Percentiles rank a stretch among this genome's conserved stretches.
Evolutionary conservation across 2,113 vertebrate genomes (phyloP).

Genomic region (Actinemys pallida): DNA sequence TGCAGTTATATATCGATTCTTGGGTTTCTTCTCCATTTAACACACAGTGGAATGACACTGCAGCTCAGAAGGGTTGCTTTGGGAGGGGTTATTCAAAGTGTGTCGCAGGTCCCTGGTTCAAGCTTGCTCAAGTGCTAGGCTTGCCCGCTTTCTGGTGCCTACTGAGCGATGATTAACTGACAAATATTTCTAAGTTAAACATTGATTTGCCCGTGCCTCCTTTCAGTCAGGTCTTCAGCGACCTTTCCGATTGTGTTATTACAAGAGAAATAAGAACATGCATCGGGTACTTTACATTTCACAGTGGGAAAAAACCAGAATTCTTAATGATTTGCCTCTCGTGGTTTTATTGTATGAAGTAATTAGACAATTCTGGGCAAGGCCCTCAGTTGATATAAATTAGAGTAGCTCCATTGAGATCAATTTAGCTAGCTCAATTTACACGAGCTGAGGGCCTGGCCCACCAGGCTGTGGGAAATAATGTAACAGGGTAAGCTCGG

Average conservation of each 20-base stretch:
- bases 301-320: slow-evolving; percentile 1
- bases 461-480: slow-evolving; percentile 54
- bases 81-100: not conserved
- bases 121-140: slow-evolving; percentile 27
- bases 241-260: slow-evolving; percentile 42
- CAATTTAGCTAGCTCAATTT: slow-evolving; percentile 28
- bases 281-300: slow-evolving; percentile 54
- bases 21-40: not conserved
- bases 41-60: not conserved
- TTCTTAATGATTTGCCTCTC: slow-evolving; percentile 44
- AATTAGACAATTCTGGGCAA: not conserved
- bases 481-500: slow-evolving; percentile 46
- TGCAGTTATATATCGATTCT: not conserved
- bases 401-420: not conserved
- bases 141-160: slow-evolving; percentile 57
- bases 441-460: not conserved
- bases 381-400: not conserved
- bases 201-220: slow-evolving; percentile 77
- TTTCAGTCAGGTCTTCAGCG: slow-evolving; percentile 68
- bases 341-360: slow-evolving; percentile 37
- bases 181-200: slow-evolving; percentile 83
- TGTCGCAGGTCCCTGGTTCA: not conserved
- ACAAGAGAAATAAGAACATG: slow-evolving; percentile 35
- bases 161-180: slow-evolving; percentile 78
- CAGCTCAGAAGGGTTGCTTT: not conserved